These are phyloP conservation scores for Takifugu rubripes DNA, from an alignment of 2,797 vertebrate genomes.

Conservation along the genomic window DNA sequence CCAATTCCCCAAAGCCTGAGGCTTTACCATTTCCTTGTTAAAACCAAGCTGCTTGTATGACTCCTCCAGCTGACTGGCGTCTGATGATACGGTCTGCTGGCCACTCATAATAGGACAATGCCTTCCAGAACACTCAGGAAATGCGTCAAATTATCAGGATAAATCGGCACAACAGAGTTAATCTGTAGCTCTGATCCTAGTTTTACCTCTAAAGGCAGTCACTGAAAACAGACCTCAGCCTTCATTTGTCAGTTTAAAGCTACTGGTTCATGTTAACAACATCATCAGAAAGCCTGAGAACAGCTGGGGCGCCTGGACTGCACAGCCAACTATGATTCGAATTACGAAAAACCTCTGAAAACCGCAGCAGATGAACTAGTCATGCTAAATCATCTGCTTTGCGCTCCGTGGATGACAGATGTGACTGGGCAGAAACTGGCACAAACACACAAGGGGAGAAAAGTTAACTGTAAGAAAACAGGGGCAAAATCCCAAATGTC, in stretches of 20 bases:
- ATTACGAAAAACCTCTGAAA: slow-evolving; percentile 5
- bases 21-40: slow-evolving; percentile 11
- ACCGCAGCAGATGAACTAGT: slow-evolving; percentile 33
- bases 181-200: slow-evolving; percentile 13
- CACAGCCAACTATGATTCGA: slow-evolving; percentile 31
- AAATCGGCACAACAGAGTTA: slow-evolving; percentile 1
- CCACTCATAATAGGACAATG: not conserved
- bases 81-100: not conserved
- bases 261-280: slow-evolving; percentile 34
- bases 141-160: slow-evolving; percentile 5
- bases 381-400: slow-evolving; percentile 20
- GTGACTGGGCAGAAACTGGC: slow-evolving; percentile 8
- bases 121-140: slow-evolving; percentile 2
- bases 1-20: slow-evolving; percentile 24
- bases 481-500: slow-evolving; percentile 47
- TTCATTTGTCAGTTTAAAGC: slow-evolving; percentile 34
- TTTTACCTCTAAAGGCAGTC: slow-evolving; percentile 9
- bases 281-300: slow-evolving; percentile 28
- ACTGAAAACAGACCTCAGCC: slow-evolving; percentile 20
- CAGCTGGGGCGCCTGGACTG: slow-evolving; percentile 32
- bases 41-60: slow-evolving; percentile 9
- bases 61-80: slow-evolving; percentile 12
- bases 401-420: slow-evolving; percentile 38
- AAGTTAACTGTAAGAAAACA: slow-evolving; percentile 38
- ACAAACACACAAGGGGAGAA: slow-evolving; percentile 10